A percentile compares a stretch with the other conserved stretches of the same genome.
phyloP scores from a whole-genome alignment of 2,113 vertebrate genomes.

The Pica pica region DNA sequence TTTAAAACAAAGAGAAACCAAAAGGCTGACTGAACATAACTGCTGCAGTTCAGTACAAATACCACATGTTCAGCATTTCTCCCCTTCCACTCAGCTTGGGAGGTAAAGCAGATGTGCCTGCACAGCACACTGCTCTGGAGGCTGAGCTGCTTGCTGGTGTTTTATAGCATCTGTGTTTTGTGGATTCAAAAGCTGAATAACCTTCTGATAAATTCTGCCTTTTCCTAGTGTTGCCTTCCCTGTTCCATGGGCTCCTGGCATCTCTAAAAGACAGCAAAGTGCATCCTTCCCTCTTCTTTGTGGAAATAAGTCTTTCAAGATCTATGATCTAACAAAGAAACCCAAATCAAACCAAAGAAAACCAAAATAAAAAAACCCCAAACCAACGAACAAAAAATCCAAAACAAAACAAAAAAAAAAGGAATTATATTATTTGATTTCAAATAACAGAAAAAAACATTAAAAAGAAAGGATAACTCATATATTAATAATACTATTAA shows the following conservation, averaged over 20 bases:
- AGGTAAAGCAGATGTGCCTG: not conserved
- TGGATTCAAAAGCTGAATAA: not conserved
- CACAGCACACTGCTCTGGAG: not conserved
- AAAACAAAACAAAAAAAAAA: too few species aligned
- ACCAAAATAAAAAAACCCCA: not conserved
- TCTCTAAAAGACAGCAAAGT: not conserved
- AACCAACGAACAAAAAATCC: not conserved
- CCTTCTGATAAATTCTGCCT: not conserved
- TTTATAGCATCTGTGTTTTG: not conserved
- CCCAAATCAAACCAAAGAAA: not conserved
- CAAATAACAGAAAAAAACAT: not conserved
- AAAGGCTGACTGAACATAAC: not conserved
- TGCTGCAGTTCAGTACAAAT: not conserved
- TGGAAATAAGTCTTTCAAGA: not conserved
- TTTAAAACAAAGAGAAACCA: not conserved
- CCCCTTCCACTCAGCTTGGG: not conserved
- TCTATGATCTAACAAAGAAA: not conserved
- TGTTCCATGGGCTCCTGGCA: not conserved
- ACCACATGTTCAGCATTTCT: not conserved
- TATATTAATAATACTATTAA: not conserved
- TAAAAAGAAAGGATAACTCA: not conserved
- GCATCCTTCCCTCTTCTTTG: not conserved
- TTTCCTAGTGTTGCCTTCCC: not conserved
- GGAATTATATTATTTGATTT: not conserved
- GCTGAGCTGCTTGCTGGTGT: not conserved